Evolutionary conservation across 1,140 invertebrate species (phyloP).

Genomic region (Drosophila pseudoobscura): DNA sequence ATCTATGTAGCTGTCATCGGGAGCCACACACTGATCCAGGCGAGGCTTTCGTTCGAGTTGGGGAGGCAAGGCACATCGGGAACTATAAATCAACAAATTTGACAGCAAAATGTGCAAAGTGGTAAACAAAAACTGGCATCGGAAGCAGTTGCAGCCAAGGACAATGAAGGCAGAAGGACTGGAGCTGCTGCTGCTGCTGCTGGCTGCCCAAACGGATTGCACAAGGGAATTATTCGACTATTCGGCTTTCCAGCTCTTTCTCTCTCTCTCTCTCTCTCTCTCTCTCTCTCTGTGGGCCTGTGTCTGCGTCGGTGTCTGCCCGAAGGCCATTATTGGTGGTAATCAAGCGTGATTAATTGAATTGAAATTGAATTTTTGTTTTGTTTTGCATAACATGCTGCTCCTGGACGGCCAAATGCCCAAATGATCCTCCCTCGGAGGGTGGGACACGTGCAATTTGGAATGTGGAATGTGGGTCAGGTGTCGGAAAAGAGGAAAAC

Average conservation of each 20-base stretch:
- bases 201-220: slow-evolving; percentile 2
- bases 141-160: slow-evolving; percentile 53
- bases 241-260: slow-evolving; percentile 18
- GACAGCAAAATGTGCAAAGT: slow-evolving; percentile 72
- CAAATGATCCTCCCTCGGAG: slow-evolving; percentile 11
- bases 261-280: too few species aligned
- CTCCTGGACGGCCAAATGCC: not conserved
- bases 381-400: slow-evolving; percentile 49
- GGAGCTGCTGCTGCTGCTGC: slow-evolving; percentile 27
- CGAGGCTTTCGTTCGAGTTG: slow-evolving; percentile 3
- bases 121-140: slow-evolving; percentile 59
- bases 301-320: too few species aligned
- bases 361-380: slow-evolving; percentile 65
- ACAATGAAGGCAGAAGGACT: slow-evolving; percentile 33
- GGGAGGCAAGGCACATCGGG: slow-evolving; percentile 37
- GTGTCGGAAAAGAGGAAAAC: too few species aligned
- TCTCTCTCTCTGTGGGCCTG: slow-evolving; percentile 1
- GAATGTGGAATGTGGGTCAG: not conserved
- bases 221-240: too few species aligned
- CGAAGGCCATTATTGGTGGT: slow-evolving; percentile 54
- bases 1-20: slow-evolving; percentile 24
- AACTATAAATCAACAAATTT: slow-evolving; percentile 73
- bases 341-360: slow-evolving; percentile 68
- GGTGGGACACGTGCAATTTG: not conserved
- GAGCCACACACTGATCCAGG: not conserved